phyloP scores from a whole-genome alignment of 2,888 invertebrate genomes.

The Ernsta delagoae region DNA sequence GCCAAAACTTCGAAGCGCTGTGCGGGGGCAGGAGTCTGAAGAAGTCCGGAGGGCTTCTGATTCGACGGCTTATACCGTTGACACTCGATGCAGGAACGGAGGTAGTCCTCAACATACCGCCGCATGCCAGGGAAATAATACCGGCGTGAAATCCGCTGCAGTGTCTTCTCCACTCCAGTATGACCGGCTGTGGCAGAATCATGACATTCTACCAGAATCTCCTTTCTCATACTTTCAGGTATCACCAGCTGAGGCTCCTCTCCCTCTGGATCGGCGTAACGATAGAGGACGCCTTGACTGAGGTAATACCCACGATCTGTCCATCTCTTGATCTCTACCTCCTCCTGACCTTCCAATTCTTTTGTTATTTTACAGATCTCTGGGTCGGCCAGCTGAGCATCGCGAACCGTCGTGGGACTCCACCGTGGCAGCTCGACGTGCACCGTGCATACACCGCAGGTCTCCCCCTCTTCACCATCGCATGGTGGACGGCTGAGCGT shows the following conservation, averaged over 20 bases:
- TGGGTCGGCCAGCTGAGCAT: neutral
- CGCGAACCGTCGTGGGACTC: neutral
- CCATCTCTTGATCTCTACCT: neutral
- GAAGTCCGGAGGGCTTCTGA: neutral
- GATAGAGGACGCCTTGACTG: neutral
- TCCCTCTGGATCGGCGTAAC: neutral
- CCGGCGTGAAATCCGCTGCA: neutral
- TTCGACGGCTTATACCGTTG: neutral
- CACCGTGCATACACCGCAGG: neutral
- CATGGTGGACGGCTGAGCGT: neutral
- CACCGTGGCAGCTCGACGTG: neutral
- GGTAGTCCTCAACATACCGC: neutral
- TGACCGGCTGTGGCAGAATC: neutral
- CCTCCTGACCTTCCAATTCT: neutral
- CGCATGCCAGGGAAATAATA: neutral
- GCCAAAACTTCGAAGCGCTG: constrained; percentile 24
- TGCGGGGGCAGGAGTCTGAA: neutral
- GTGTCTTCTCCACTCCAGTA: neutral
- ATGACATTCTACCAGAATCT: neutral
- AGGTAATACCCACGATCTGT: neutral
- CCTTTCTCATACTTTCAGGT: neutral
- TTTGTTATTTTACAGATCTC: neutral
- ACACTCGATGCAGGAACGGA: neutral
- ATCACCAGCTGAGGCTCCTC: neutral
- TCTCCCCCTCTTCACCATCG: neutral